phyloP scores from a whole-genome alignment of 2,113 vertebrate genomes.

The Microtus oregoni region DNA sequence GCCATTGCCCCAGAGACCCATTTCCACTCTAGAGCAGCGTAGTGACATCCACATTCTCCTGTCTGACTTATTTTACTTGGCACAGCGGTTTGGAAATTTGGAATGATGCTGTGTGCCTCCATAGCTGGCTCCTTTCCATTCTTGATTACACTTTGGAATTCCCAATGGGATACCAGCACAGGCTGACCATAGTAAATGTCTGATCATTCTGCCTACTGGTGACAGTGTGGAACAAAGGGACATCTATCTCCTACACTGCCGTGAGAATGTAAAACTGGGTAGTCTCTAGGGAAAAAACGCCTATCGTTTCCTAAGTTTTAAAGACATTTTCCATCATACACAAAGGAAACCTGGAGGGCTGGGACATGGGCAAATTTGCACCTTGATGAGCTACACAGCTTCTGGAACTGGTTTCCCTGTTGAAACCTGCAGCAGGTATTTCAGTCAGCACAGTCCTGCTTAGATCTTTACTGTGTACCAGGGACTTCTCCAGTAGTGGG shows the following conservation, averaged over 20 bases:
- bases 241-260: not conserved
- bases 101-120: too few species aligned
- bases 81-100: not conserved
- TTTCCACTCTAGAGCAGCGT: not conserved
- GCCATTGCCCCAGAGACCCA: not conserved
- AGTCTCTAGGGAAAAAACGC: not conserved
- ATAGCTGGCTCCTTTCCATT: not conserved
- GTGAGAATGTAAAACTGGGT: too few species aligned
- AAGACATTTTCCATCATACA: not conserved
- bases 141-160: not conserved
- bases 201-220: not conserved
- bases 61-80: not conserved
- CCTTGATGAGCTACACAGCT: slow-evolving; percentile 63
- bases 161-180: too few species aligned
- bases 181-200: too few species aligned
- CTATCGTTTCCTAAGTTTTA: not conserved
- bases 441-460: not conserved
- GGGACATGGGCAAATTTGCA: slow-evolving; percentile 68
- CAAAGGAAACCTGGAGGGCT: slow-evolving; percentile 61
- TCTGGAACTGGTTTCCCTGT: slow-evolving; percentile 71
- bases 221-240: not conserved
- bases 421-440: slow-evolving; percentile 74
- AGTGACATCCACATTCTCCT: not conserved
- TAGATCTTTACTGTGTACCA: slow-evolving; percentile 43
- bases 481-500: slow-evolving; percentile 2